Conservation (phyloP, 2,797 vertebrate species). For the Malurus splendens region DNA sequence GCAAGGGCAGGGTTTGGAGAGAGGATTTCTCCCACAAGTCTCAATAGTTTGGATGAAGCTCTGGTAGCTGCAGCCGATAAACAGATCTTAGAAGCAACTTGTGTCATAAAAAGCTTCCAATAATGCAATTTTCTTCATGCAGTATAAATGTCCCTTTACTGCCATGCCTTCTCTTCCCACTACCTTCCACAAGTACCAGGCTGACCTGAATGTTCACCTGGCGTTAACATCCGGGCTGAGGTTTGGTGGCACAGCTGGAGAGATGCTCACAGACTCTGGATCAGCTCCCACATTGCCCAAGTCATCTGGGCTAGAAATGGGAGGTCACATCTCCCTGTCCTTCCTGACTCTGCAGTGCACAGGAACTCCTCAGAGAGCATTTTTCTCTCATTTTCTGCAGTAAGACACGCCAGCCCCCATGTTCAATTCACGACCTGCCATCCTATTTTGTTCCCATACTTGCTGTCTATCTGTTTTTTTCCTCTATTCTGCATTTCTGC, state of each 20-base stretch:
- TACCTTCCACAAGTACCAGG: not conserved
- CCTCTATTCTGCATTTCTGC: not conserved
- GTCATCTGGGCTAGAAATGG: not conserved
- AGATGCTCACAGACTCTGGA: not conserved
- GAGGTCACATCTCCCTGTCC: not conserved
- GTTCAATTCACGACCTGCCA: not conserved
- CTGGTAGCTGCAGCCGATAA: not conserved
- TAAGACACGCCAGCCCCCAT: accelerated
- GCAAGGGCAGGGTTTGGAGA: not conserved
- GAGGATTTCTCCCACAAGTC: not conserved
- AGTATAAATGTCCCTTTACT: not conserved
- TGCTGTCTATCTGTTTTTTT: not conserved
- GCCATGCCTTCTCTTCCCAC: not conserved
- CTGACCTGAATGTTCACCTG: not conserved
- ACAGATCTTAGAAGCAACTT: not conserved
- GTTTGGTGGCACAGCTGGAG: not conserved
- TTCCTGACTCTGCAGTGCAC: not conserved
- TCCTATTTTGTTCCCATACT: not conserved
- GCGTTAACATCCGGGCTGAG: not conserved
- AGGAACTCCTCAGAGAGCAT: not conserved
- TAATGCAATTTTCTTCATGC: not conserved
- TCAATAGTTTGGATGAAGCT: not conserved
- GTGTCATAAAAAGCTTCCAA: not conserved
- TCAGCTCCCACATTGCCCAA: not conserved
- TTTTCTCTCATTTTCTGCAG: not conserved